phyloP scores from a whole-genome alignment of 2,113 vertebrate species.

The Martes martes region DNA sequence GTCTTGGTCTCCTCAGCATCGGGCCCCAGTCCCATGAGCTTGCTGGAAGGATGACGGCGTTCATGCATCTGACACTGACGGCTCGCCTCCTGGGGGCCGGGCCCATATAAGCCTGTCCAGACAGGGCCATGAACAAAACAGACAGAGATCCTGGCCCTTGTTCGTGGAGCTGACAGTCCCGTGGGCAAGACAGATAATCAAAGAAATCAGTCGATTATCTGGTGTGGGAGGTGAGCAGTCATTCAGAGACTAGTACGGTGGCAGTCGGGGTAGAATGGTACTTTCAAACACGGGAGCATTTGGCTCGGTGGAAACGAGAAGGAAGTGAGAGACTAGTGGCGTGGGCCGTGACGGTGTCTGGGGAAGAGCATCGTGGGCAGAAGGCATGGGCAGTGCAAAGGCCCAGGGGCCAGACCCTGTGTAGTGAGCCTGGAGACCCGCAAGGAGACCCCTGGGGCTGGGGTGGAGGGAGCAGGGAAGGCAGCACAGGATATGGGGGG shows the following conservation, averaged over 20 bases:
- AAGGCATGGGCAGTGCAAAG: not conserved
- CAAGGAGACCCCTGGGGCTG: not conserved
- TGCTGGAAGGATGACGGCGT: not conserved
- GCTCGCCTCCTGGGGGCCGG: not conserved
- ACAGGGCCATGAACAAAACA: not conserved
- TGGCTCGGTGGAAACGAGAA: not conserved
- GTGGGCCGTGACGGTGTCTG: rapidly evolving
- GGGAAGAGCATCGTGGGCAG: not conserved
- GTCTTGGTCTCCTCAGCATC: not conserved
- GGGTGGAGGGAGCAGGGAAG: not conserved
- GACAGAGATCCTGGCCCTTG: not conserved
- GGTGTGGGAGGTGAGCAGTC: not conserved
- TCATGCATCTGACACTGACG: not conserved
- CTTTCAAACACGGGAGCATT: not conserved
- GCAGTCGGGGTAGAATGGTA: rapidly evolving
- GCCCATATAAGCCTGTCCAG: rapidly evolving
- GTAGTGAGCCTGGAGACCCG: not conserved
- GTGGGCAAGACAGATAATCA: not conserved
- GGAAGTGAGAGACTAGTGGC: not conserved
- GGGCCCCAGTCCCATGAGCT: not conserved
- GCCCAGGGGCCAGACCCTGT: not conserved
- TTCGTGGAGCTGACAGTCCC: not conserved
- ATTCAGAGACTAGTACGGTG: not conserved
- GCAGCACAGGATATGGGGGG: not conserved
- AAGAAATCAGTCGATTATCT: not conserved